These are phyloP conservation scores for Sclerurus mexicanus DNA, from an alignment of 2,113 vertebrate genomes.

Conservation along the genomic window DNA sequence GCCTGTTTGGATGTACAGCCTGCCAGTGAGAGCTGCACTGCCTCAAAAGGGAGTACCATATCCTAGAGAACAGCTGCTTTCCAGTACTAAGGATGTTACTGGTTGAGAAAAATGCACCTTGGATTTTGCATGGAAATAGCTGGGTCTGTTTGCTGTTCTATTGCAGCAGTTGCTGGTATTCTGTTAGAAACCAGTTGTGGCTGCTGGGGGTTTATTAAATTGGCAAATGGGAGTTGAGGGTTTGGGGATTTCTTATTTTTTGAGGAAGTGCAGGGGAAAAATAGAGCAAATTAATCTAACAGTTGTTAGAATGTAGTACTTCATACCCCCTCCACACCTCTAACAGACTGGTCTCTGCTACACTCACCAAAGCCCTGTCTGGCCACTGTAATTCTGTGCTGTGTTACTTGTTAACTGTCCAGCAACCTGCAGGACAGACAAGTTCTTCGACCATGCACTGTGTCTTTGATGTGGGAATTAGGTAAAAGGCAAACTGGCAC, in stretches of 20 bases:
- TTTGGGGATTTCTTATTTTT: not conserved
- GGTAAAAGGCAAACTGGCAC: not conserved
- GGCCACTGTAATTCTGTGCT: not conserved
- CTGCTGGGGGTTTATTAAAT: not conserved
- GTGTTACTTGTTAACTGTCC: not conserved
- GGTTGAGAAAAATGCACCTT: not conserved
- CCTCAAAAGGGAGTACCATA: not conserved
- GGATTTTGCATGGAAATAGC: not conserved
- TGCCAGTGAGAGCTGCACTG: not conserved
- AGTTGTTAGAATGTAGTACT: not conserved
- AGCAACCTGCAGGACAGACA: not conserved
- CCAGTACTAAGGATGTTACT: not conserved
- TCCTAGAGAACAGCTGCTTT: not conserved
- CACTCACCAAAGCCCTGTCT: not conserved
- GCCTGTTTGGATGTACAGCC: not conserved
- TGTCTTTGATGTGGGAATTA: not conserved
- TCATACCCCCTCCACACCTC: fast-evolving
- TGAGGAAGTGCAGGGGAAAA: fast-evolving
- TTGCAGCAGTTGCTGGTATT: not conserved
- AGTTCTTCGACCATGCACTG: not conserved
- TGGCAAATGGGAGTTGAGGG: not conserved
- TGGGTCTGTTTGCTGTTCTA: not conserved
- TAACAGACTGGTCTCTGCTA: not conserved
- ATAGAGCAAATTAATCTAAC: not conserved
- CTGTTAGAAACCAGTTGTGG: not conserved